Base-by-base conservation (phyloP, 2,888 invertebrate species). In the Kuschelorhynchus macadamiae region DNA sequence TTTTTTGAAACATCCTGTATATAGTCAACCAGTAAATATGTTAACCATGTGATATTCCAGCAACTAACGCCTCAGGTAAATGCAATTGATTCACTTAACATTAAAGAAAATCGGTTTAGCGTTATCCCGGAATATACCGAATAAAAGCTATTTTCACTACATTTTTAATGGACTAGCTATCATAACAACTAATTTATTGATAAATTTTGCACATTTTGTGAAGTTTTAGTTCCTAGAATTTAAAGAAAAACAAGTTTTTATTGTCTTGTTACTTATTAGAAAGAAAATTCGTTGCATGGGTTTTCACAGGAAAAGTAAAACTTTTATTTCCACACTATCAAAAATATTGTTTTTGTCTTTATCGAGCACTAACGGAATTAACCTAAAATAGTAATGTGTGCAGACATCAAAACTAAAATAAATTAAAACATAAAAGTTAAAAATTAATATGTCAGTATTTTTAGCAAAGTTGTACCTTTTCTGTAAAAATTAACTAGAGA, bases 51-150 rank as follows among this genome's bases (percentile, higher is more conserved):
- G n/a, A n/a, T n/a, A n/a, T n/a, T n/a, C n/a, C n/a, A n/a, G n/a
- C n/a, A n/a, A n/a, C n/a, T n/a, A n/a, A n/a, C n/a, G n/a, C n/a
- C n/a, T n/a, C n/a, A n/a, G n/a, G n/a, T n/a, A n/a, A n/a, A n/a
- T n/a, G n/a, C n/a, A n/a, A n/a, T n/a, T n/a, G n/a, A n/a, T n/a
- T n/a, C n/a, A n/a, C n/a, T n/a, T n/a, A n/a, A n/a, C n/a, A n/a
- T n/a, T n/a, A 41, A 16, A 41, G 41, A 33, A 59, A 36, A 47
- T 47, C 33, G 36, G 39, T 59, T 59, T 59, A 32, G 17, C 42
- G 25, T 42, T 25, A 47, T 39, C 47, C n/a, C 12, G 42, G 57
- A 56, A 41, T 42, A 56, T 18, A 25, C 12, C 0, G 16, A 14
- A 18, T 36, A 46, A 36, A 59, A 59, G 59, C 25, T 59, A 33